These are phyloP conservation scores for Bubo blakistoni DNA, from an alignment of 2,113 vertebrate genomes.

Conservation along the genomic window DNA sequence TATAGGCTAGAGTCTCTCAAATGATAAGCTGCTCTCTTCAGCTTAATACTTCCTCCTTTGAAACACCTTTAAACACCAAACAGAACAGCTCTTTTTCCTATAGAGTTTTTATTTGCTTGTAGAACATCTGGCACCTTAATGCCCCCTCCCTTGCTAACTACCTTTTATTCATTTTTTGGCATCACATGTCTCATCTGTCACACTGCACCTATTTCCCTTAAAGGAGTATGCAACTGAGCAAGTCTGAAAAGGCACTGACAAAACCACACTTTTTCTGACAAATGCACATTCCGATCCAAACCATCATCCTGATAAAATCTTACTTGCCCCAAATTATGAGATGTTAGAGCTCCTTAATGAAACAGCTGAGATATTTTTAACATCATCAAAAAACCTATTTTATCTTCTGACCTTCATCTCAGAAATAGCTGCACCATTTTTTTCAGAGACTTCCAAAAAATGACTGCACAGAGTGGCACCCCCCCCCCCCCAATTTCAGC, in stretches of 20 bases:
- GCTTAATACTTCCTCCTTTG: too few relatives aligned
- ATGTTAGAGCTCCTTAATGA: conserved; percentile 39
- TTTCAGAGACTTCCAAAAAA: not conserved
- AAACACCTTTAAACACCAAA: not conserved
- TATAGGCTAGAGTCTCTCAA: accelerated
- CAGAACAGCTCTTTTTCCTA: not conserved
- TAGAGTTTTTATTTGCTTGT: not conserved
- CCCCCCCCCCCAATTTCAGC: not conserved
- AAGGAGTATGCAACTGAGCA: not conserved
- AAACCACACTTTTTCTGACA: not conserved
- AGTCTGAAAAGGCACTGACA: not conserved
- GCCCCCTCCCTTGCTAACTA: not conserved
- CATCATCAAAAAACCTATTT: conserved; percentile 56
- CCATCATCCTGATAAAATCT: not conserved
- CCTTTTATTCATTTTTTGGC: conserved; percentile 11
- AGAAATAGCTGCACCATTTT: conserved; percentile 55
- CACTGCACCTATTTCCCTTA: conserved; percentile 7
- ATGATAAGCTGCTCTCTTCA: not conserved
- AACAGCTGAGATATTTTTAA: conserved; percentile 56
- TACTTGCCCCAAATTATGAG: conserved; percentile 50
- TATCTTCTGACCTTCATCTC: conserved; percentile 59
- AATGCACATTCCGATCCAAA: conserved; percentile 14
- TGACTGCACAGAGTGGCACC: not conserved
- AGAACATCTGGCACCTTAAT: not conserved
- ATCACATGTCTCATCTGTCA: conserved; percentile 29